phyloP scores from a whole-genome alignment of 2,888 invertebrate genomes.

The Thera obeliscata region DNA sequence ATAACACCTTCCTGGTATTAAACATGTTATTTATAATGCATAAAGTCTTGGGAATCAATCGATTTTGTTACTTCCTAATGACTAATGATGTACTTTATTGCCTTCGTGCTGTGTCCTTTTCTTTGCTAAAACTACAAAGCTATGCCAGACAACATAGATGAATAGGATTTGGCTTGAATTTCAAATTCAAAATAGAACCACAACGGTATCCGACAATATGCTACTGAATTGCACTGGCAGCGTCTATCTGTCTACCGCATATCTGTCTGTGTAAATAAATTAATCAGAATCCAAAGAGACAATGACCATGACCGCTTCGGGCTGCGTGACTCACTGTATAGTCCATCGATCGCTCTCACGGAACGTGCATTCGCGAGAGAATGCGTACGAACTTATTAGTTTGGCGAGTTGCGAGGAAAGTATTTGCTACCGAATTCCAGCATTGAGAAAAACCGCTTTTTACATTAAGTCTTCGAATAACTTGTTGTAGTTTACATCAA shows the following conservation, averaged over 20 bases:
- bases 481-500: too few species aligned
- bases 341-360: slow-evolving; percentile 34
- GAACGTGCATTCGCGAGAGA: slow-evolving; percentile 25
- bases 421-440: slow-evolving; percentile 16
- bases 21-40: slow-evolving; percentile 12
- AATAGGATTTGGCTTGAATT: slow-evolving; percentile 1
- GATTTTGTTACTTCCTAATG: slow-evolving; percentile 1
- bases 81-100: background rate
- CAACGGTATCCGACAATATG: slow-evolving; percentile 7
- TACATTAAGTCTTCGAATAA: background rate
- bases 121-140: background rate
- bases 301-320: slow-evolving; percentile 44
- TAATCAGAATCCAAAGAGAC: slow-evolving; percentile 36
- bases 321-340: slow-evolving; percentile 34
- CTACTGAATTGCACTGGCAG: slow-evolving; percentile 16
- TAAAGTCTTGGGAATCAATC: slow-evolving; percentile 11
- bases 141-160: background rate
- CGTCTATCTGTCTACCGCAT: slow-evolving; percentile 30
- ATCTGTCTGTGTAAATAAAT: slow-evolving; percentile 34
- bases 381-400: slow-evolving; percentile 24
- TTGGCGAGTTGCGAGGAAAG: slow-evolving; percentile 13
- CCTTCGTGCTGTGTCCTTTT: background rate
- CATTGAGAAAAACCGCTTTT: slow-evolving; percentile 7
- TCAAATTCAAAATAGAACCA: slow-evolving; percentile 3
- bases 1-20: slow-evolving; percentile 17